Conservation (phyloP, 2,888 invertebrate species). For the Pheosia gnoma region DNA sequence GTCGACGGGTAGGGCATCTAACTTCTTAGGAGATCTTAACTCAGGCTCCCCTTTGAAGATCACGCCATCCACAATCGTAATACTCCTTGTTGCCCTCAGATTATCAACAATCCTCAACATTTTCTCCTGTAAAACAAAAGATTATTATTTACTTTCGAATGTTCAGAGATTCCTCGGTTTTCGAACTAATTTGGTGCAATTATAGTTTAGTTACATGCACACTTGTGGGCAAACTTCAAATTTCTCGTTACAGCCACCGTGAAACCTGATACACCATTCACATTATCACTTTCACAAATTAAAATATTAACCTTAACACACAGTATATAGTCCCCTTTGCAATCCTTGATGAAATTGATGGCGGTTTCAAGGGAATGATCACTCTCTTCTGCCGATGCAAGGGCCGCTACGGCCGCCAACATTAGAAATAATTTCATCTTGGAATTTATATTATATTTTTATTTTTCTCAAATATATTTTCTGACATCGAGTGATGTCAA, state of each 20-base stretch:
- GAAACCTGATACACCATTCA: conserved; percentile 40
- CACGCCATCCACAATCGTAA: conserved; percentile 86
- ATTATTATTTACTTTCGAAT: background rate
- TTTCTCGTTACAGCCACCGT: conserved; percentile 28
- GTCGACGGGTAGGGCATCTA: conserved; percentile 88
- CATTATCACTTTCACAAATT: conserved; percentile 72
- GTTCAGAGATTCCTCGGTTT: background rate
- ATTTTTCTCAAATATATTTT: conserved; percentile 49
- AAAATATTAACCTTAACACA: conserved; percentile 88
- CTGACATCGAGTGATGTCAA: conserved; percentile 76
- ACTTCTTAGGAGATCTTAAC: conserved; percentile 80
- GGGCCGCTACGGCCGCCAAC: conserved; percentile 65
- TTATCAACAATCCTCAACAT: conserved; percentile 88
- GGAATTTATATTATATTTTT: conserved; percentile 44
- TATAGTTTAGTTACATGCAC: conserved; percentile 21
- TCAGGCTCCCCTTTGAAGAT: conserved; percentile 82
- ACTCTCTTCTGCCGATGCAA: conserved; percentile 71
- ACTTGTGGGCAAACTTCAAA: conserved; percentile 37
- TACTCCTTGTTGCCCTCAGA: conserved; percentile 66
- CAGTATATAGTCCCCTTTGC: conserved; percentile 86
- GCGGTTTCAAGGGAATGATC: conserved; percentile 86
- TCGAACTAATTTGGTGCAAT: background rate
- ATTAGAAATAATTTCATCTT: conserved; percentile 67
- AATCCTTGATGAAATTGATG: conserved; percentile 88
- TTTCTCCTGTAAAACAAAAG: conserved; percentile 84